Evolutionary conservation across 2,888 invertebrate species (phyloP).

Genomic region (Phortica okadai): DNA sequence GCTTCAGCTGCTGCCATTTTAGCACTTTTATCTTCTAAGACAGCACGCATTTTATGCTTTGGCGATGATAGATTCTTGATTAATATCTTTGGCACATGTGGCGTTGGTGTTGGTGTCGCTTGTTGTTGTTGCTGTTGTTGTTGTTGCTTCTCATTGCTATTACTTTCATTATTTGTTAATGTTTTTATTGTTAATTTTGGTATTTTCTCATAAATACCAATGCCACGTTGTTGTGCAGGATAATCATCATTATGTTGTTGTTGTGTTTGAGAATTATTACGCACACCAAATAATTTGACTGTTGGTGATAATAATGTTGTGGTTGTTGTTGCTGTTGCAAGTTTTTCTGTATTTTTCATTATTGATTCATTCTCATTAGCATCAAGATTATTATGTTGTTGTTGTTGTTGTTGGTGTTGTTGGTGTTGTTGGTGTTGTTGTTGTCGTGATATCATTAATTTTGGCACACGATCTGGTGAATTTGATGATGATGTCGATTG

Average conservation of each 20-base stretch:
- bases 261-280: slow-evolving; percentile 24
- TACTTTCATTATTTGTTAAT: slow-evolving; percentile 18
- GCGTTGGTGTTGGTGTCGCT: slow-evolving; percentile 29
- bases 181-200: slow-evolving; percentile 69
- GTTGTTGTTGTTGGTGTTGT: slow-evolving; percentile 43
- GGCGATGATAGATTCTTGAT: slow-evolving; percentile 75
- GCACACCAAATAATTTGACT: not conserved
- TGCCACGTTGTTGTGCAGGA: not conserved
- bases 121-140: slow-evolving; percentile 50
- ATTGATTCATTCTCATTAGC: slow-evolving; percentile 17
- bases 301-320: slow-evolving; percentile 24
- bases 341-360: not conserved
- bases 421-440: slow-evolving; percentile 45
- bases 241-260: not conserved
- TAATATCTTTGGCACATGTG: slow-evolving; percentile 73
- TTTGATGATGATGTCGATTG: slow-evolving; percentile 53
- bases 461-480: slow-evolving; percentile 63
- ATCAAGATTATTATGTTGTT: slow-evolving; percentile 43
- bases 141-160: not conserved
- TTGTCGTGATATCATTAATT: slow-evolving; percentile 74
- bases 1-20: slow-evolving; percentile 34
- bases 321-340: not conserved
- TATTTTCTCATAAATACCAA: slow-evolving; percentile 54
- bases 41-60: slow-evolving; percentile 78
- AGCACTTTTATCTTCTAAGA: slow-evolving; percentile 72